phyloP scores from a whole-genome alignment of 2,888 invertebrate genomes.

The Lordiphosa fenestrarum region DNA sequence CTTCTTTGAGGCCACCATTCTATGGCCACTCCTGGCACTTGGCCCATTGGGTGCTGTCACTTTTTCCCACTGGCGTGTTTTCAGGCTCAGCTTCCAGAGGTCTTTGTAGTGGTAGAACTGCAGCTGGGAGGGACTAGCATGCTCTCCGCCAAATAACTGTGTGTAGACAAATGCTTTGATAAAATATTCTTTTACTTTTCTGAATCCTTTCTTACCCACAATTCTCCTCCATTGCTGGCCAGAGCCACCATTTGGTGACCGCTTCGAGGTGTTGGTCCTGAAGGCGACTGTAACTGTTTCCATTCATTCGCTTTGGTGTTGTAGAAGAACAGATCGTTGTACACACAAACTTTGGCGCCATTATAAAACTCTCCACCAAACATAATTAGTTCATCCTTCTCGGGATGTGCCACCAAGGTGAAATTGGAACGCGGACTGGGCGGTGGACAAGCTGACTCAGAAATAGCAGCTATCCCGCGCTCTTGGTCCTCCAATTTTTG shows the following conservation, averaged over 20 bases:
- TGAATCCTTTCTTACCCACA: conserved; percentile 82
- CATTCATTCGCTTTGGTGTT: conserved; percentile 90
- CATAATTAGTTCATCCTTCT: conserved; percentile 92
- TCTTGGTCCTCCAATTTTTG: conserved; percentile 90
- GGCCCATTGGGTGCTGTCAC: conserved; percentile 87
- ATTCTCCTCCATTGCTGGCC: conserved; percentile 84
- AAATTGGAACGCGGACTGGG: conserved; percentile 91
- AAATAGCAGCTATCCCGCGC: conserved; percentile 84
- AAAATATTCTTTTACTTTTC: not conserved
- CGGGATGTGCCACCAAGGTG: conserved; percentile 90
- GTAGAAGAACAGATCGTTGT: conserved; percentile 92
- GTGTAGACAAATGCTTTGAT: not conserved
- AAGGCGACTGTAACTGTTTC: conserved; percentile 89
- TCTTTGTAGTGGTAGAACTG: conserved; percentile 97
- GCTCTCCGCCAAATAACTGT: conserved; percentile 93
- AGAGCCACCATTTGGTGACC: conserved; percentile 92
- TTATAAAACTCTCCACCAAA: conserved; percentile 96
- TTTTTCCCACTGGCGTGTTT: conserved; percentile 92
- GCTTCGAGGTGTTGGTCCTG: conserved; percentile 93
- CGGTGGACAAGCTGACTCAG: conserved; percentile 84
- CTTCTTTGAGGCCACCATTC: conserved; percentile 91
- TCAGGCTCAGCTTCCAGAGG: conserved; percentile 91
- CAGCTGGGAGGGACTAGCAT: conserved; percentile 92
- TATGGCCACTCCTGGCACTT: conserved; percentile 91
- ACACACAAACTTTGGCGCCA: conserved; percentile 91